Evolutionary conservation across 1,140 invertebrate genomes (phyloP).

Genomic region (Drosophila sulfurigaster): DNA sequence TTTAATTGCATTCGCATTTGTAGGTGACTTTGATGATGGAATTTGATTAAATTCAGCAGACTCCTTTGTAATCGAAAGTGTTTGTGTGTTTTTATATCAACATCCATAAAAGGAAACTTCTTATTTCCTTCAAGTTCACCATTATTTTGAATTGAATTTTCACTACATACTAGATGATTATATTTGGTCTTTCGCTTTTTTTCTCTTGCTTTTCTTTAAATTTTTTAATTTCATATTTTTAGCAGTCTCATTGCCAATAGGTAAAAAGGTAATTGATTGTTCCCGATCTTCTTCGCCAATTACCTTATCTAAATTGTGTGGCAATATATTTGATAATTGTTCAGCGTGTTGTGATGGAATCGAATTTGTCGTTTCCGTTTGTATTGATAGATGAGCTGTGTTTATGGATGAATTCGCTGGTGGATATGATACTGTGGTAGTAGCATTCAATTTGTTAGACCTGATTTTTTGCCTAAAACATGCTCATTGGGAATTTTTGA

Average conservation of each 20-base stretch:
- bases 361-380: slow-evolving; percentile 57
- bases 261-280: background rate
- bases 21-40: background rate
- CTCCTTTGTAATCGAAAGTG: background rate
- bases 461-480: background rate
- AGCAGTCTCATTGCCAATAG: background rate
- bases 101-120: slow-evolving; percentile 9
- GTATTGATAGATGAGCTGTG: background rate
- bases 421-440: background rate
- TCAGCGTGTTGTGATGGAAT: slow-evolving; percentile 4
- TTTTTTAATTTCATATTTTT: slow-evolving; percentile 19
- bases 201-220: slow-evolving; percentile 60
- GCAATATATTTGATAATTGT: background rate
- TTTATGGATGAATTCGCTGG: background rate
- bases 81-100: background rate
- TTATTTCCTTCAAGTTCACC: background rate
- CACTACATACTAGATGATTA: background rate
- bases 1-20: background rate
- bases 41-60: slow-evolving; percentile 1
- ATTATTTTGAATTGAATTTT: background rate
- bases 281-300: background rate
- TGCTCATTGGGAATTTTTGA: background rate
- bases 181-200: slow-evolving; percentile 53
- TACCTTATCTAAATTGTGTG: background rate
- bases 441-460: slow-evolving; percentile 28